Evolutionary conservation across 1,140 invertebrate species (phyloP).

Genomic region (Polypedilum pembai): DNA sequence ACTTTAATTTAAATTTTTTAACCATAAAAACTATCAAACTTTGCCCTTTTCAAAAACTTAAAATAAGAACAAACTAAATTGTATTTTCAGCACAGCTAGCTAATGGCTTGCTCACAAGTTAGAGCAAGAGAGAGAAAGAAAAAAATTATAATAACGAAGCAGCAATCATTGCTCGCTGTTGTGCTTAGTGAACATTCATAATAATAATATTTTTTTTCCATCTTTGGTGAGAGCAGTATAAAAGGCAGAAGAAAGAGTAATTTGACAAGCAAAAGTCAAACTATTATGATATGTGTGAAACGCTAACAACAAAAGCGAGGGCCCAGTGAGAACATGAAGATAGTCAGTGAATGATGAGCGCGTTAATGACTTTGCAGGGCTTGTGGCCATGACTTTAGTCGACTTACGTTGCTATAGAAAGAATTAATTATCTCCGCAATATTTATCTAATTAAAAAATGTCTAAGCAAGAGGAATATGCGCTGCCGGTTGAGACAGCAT

Average conservation of each 20-base stretch:
- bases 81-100: no score
- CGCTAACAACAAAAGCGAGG: not conserved
- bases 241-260: not conserved
- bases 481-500: not conserved
- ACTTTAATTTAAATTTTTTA: no score
- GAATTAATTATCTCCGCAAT: constrained; percentile 26
- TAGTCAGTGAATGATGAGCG: constrained; percentile 19
- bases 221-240: not conserved
- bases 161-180: no score
- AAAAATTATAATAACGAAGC: not conserved
- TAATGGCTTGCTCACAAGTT: not conserved
- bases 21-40: no score
- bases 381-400: not conserved
- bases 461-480: not conserved
- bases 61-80: no score
- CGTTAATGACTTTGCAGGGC: not conserved
- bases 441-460: constrained; percentile 28
- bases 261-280: constrained; percentile 25
- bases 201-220: no score
- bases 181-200: no score
- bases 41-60: no score
- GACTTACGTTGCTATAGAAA: not conserved
- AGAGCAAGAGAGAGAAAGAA: constrained; percentile 1
- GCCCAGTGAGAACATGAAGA: constrained; percentile 9
- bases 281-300: constrained; percentile 28